These are phyloP conservation scores for Sebastes aleutianus DNA, from an alignment of 2,797 vertebrate genomes.

Conservation along the genomic window DNA sequence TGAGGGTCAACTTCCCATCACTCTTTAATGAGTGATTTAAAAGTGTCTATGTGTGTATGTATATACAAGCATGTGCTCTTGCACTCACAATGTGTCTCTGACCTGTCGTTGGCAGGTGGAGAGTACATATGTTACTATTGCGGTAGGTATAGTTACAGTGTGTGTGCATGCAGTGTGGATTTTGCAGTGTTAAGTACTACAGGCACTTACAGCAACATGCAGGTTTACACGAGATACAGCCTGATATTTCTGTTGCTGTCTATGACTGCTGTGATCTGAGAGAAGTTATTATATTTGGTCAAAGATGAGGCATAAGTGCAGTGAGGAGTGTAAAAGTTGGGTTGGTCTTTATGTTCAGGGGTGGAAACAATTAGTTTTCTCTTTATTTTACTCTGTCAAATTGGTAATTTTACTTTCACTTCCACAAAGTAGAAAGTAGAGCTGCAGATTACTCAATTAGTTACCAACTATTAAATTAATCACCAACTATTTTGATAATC, in stretches of 20 bases:
- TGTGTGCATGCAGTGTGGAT: conserved; percentile 56
- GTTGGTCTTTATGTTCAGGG: background rate
- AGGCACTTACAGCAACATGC: background rate
- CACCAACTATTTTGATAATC: too few species aligned
- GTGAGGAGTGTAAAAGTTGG: background rate
- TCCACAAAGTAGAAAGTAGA: background rate
- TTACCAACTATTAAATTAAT: too few species aligned
- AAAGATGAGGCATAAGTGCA: background rate
- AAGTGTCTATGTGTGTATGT: conserved; percentile 6
- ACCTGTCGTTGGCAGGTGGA: conserved; percentile 76
- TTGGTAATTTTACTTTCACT: background rate
- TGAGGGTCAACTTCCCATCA: conserved; percentile 48
- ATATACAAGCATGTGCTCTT: conserved; percentile 1
- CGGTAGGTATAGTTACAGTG: conserved; percentile 76
- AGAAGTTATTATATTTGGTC: background rate
- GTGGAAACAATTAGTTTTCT: background rate
- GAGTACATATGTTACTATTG: conserved; percentile 80
- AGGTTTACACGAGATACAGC: background rate
- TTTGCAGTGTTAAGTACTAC: conserved; percentile 35
- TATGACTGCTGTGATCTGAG: background rate
- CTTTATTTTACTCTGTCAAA: background rate
- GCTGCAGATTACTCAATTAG: too few species aligned
- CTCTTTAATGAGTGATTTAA: conserved; percentile 47
- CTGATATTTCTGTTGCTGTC: conserved; percentile 11
- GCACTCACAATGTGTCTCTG: conserved; percentile 39